Evolutionary conservation across 2,888 invertebrate genomes (phyloP).

Genomic region (Philaethria dido): DNA sequence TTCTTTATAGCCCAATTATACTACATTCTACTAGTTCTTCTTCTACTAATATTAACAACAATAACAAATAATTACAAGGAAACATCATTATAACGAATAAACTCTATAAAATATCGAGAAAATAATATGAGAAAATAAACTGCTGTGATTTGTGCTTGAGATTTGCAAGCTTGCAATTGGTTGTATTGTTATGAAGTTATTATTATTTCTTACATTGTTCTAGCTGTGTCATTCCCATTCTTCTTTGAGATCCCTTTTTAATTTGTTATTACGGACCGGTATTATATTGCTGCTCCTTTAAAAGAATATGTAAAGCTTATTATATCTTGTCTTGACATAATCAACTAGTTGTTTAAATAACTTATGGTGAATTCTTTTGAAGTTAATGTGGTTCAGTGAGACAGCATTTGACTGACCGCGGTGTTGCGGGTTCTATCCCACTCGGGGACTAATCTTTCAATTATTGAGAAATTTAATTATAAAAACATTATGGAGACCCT

Average conservation of each 20-base stretch:
- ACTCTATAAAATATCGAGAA: background rate
- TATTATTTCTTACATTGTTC: conserved; percentile 41
- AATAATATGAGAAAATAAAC: conserved; percentile 33
- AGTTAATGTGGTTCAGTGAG: too few species aligned
- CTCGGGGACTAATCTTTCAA: too few species aligned
- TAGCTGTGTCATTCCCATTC: conserved; percentile 32
- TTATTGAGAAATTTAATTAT: too few species aligned
- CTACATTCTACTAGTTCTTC: too few species aligned
- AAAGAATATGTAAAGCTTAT: background rate
- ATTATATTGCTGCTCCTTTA: conserved; percentile 5
- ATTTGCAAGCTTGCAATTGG: conserved; percentile 36
- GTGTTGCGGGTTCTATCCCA: too few species aligned
- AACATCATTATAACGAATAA: background rate
- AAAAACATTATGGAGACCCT: too few species aligned
- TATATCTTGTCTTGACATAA: background rate
- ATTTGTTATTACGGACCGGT: conserved; percentile 12
- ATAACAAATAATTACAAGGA: background rate
- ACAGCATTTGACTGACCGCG: too few species aligned
- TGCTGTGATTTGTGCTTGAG: conserved; percentile 39
- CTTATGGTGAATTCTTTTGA: background rate
- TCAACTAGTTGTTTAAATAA: background rate
- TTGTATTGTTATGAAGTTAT: conserved; percentile 44
- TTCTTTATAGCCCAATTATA: too few species aligned
- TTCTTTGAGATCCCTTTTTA: conserved; percentile 26
- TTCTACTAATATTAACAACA: too few species aligned